phyloP scores from a whole-genome alignment of 2,888 invertebrate species.

The Andrena bicolor region DNA sequence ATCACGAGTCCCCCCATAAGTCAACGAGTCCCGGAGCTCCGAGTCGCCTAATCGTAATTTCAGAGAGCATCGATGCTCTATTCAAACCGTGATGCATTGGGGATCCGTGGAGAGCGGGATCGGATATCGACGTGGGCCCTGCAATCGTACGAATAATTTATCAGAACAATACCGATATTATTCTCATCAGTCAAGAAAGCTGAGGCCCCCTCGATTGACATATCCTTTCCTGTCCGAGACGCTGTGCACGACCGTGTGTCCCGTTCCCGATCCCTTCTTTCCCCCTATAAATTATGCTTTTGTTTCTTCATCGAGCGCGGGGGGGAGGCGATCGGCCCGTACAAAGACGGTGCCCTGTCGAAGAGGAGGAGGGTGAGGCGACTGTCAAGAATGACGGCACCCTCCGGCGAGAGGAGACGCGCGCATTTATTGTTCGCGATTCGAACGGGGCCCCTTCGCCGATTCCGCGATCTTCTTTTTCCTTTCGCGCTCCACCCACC shows the following conservation, averaged over 20 bases:
- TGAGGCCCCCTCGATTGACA: constrained; percentile 46
- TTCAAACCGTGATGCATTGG: constrained; percentile 24
- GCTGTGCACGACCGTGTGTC: constrained; percentile 39
- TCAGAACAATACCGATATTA: constrained; percentile 65
- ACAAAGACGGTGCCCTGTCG: constrained; percentile 51
- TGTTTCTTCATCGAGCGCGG: constrained; percentile 64
- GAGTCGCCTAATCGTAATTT: constrained; percentile 16
- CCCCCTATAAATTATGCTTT: constrained; percentile 65
- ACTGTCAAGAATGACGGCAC: constrained; percentile 71
- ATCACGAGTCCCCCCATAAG: not conserved
- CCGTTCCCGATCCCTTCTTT: constrained; percentile 24
- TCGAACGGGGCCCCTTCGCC: constrained; percentile 48
- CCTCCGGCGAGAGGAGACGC: constrained; percentile 68
- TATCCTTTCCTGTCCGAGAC: constrained; percentile 47
- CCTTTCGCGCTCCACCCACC: constrained; percentile 24
- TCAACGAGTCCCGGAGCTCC: not conserved
- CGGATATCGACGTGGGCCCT: constrained; percentile 25
- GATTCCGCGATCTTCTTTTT: constrained; percentile 45
- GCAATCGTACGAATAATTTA: constrained; percentile 39
- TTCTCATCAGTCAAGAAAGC: constrained; percentile 35
- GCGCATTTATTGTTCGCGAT: constrained; percentile 67
- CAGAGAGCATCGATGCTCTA: constrained; percentile 5
- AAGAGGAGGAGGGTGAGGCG: constrained; percentile 50
- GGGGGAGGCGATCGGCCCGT: constrained; percentile 38
- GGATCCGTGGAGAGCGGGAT: not conserved